Base-by-base conservation (phyloP, 2,888 invertebrate genomes). In the Nemoura dubitans region DNA sequence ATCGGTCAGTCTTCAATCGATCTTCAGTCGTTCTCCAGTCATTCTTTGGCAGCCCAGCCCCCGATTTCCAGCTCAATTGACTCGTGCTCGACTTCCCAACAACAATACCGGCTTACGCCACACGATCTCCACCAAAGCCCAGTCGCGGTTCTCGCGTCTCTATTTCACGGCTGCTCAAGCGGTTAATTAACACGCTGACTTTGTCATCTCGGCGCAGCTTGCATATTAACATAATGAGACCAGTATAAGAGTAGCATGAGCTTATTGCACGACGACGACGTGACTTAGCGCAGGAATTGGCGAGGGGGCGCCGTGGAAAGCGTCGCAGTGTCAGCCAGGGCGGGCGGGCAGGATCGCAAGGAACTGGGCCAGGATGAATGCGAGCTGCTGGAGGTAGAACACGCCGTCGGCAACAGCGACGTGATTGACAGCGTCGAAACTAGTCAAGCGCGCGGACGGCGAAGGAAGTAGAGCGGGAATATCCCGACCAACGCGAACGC, bases 391-490 rank as follows among this genome's bases (percentile, higher is more conserved):
- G 25, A 81, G 27, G 29, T 27, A 59, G n/a, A n/a, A n/a, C n/a
- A n/a, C n/a, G n/a, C n/a, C n/a, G n/a, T n/a, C 59, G 21, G 59
- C 59, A 36, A 6, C 80, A 81, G 81, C 5, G 81, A 81, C 2
- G 81, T 81, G 81, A 81, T 81, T 81, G 81, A 81, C 81, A 81
- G 29, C 28, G 36, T 36, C 36, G 81, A 30, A 81, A 29, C 81
- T 5, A 81, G 81, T 81, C 81, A 30, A 30, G 81, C 81, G 81
- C 81, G 81, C 30, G 29, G 30, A 59, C 21, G 43, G 28, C 21
- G 43, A 21, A 83, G 84, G 84, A 84, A 84, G 76, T 76, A 59
- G 84, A 84, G 84, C 84, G 84, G 84, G 26, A 84, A 76, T 29
- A 28, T 10, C 78, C 28, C 29, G n/a, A 28, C 81, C 25, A 27